Evolutionary conservation across 2,888 invertebrate species (phyloP).

Genomic region (Pseudoips prasinana): DNA sequence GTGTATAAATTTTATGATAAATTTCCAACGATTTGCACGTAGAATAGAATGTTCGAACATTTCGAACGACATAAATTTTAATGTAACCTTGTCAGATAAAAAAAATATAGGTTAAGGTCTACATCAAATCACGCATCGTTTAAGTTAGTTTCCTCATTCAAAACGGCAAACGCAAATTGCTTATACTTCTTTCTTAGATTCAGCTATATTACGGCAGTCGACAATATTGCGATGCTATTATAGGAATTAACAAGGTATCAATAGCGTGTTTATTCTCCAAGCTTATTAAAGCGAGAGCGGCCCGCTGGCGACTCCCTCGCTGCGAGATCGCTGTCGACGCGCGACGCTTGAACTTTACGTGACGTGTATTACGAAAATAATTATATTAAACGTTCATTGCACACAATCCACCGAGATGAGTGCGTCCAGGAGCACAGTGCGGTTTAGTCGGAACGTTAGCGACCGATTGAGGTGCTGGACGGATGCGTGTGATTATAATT

Average conservation of each 20-base stretch:
- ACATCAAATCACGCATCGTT: conserved; percentile 6
- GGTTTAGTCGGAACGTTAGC: conserved; percentile 51
- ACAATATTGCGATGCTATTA: conserved; percentile 22
- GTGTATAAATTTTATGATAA: too few relatives aligned
- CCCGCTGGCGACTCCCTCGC: conserved; percentile 11
- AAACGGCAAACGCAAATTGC: conserved; percentile 2
- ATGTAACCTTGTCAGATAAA: conserved; percentile 18
- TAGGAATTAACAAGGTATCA: conserved; percentile 28
- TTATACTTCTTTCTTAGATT: too few relatives aligned
- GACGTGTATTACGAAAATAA: conserved; percentile 42
- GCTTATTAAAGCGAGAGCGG: conserved; percentile 23
- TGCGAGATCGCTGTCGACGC: conserved; percentile 9
- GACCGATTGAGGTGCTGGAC: conserved; percentile 76
- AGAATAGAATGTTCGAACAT: too few relatives aligned
- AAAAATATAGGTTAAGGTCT: conserved; percentile 21
- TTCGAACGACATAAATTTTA: conserved; percentile 10
- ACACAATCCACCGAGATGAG: conserved; percentile 42
- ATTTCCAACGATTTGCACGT: too few relatives aligned
- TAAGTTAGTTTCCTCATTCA: conserved; percentile 4
- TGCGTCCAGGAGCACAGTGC: conserved; percentile 38
- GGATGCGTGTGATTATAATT: conserved; percentile 82
- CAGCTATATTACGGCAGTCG: conserved; percentile 18
- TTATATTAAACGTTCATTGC: conserved; percentile 43
- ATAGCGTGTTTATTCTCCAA: conserved; percentile 23
- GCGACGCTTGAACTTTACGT: conserved; percentile 36